Conservation (phyloP, 2,888 invertebrate genomes). For the Lissocephala sabroskyi region DNA sequence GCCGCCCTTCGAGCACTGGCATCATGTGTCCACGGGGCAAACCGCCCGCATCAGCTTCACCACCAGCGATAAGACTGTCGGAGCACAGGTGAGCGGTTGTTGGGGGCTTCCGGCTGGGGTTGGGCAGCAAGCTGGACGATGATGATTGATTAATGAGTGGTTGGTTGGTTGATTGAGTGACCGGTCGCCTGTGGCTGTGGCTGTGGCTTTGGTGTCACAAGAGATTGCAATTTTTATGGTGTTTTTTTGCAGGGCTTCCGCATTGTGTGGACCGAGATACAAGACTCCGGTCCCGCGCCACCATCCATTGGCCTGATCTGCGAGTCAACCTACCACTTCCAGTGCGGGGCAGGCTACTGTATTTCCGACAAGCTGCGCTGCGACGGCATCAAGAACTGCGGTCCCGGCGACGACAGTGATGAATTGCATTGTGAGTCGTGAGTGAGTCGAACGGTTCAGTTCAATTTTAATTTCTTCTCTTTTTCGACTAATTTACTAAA, state of each 20-base stretch:
- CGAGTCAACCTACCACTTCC: constrained; percentile 79
- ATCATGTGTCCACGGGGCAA: constrained; percentile 89
- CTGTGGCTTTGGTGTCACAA: too few relatives aligned
- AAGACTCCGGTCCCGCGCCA: constrained; percentile 75
- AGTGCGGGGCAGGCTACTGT: constrained; percentile 84
- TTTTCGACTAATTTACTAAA: constrained; percentile 29
- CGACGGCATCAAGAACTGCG: constrained; percentile 87
- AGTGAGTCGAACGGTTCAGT: constrained; percentile 75
- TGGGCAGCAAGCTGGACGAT: constrained; percentile 93
- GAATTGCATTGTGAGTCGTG: constrained; percentile 74
- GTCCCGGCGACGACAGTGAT: constrained; percentile 73
- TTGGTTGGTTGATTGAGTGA: too few relatives aligned
- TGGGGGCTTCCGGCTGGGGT: constrained; percentile 92
- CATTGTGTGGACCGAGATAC: constrained; percentile 95
- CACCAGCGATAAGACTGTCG: constrained; percentile 94
- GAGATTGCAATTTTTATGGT: too few relatives aligned
- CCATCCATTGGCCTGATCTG: constrained; percentile 71
- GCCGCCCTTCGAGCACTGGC: constrained; percentile 82
- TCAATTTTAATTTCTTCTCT: constrained; percentile 70
- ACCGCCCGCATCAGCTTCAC: constrained; percentile 94
- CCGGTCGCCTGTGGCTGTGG: too few relatives aligned
- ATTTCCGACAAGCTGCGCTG: constrained; percentile 84
- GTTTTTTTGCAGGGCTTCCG: constrained; percentile 83
- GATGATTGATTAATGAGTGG: too few relatives aligned
- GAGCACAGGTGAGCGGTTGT: constrained; percentile 76